Conservation (phyloP, 2,797 vertebrate genomes). For the Muscicapa striata region DNA sequence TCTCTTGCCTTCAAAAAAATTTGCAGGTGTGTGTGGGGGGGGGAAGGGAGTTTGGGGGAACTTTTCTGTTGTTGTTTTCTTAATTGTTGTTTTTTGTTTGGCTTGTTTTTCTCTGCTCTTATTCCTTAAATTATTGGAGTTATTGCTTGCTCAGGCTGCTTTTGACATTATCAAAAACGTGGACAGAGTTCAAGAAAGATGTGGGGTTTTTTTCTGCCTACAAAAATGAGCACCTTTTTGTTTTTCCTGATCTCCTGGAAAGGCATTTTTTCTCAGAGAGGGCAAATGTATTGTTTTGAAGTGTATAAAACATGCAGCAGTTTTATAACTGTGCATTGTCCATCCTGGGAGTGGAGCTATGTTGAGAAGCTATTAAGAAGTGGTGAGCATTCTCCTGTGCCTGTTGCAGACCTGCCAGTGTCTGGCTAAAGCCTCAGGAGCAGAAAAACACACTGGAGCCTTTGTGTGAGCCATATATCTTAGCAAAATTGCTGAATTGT, state of each 20-base stretch:
- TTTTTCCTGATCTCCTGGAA: not conserved
- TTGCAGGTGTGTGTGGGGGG: fast-evolving
- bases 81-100: not conserved
- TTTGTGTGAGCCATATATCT: not conserved
- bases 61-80: fast-evolving
- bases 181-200: not conserved
- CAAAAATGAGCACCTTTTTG: not conserved
- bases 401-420: not conserved
- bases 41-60: fast-evolving
- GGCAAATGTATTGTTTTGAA: not conserved
- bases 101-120: not conserved
- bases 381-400: not conserved
- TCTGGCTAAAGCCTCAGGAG: not conserved
- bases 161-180: not conserved
- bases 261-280: not conserved
- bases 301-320: not conserved
- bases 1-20: not conserved
- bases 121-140: not conserved
- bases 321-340: not conserved
- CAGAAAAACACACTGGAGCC: not conserved
- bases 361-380: not conserved
- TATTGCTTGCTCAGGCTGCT: not conserved
- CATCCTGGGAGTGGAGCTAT: too few species aligned
- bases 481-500: not conserved
- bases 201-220: not conserved